Evolutionary conservation across 2,888 invertebrate genomes (phyloP).

Genomic region (Clusia tigrina): DNA sequence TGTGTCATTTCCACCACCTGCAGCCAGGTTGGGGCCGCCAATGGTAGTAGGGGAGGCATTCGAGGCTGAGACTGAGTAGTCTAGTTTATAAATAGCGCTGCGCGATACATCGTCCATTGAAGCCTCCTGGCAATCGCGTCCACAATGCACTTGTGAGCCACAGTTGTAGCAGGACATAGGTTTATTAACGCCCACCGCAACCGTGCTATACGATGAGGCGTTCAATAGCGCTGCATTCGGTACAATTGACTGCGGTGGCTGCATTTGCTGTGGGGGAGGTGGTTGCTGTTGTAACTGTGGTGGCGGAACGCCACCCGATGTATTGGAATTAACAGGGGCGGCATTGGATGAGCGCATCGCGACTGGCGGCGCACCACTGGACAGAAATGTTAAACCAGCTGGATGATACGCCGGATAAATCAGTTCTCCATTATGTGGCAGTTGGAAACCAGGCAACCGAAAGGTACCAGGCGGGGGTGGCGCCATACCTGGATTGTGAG

Average conservation of each 20-base stretch:
- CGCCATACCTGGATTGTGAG: conserved; percentile 53
- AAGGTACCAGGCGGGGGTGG: conserved; percentile 51
- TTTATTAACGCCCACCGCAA: conserved; percentile 49
- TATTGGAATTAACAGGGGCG: conserved; percentile 38
- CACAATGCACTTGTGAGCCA: conserved; percentile 83
- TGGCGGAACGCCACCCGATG: conserved; percentile 45
- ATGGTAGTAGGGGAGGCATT: conserved; percentile 31
- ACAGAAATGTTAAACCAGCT: conserved; percentile 49
- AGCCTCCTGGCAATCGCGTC: conserved; percentile 87
- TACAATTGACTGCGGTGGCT: conserved; percentile 65
- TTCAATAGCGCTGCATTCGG: conserved; percentile 51
- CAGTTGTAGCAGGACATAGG: conserved; percentile 86
- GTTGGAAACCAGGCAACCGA: conserved; percentile 62
- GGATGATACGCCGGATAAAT: conserved; percentile 66
- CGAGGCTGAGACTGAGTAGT: conserved; percentile 65
- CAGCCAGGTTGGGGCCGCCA: background rate
- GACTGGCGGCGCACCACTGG: conserved; percentile 45
- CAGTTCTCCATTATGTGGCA: conserved; percentile 67
- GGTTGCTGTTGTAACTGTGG: conserved; percentile 49
- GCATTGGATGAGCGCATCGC: conserved; percentile 30
- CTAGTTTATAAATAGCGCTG: conserved; percentile 74
- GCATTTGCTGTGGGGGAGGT: conserved; percentile 38
- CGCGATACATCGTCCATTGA: conserved; percentile 92
- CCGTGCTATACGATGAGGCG: conserved; percentile 51
- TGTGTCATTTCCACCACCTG: background rate